Conservation (phyloP, 2,797 vertebrate genomes). For the Bradypus variegatus region DNA sequence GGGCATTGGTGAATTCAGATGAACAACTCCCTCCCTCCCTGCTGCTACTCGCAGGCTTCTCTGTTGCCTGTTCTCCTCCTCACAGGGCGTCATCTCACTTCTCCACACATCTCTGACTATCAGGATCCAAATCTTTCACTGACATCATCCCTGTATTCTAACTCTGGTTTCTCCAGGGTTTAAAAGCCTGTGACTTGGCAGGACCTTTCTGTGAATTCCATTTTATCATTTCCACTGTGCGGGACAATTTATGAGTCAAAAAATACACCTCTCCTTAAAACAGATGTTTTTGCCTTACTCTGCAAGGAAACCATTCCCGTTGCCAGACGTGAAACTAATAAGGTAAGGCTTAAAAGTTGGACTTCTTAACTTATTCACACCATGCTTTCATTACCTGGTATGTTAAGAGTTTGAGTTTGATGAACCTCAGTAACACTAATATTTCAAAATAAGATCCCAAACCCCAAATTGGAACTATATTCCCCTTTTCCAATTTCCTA, state of each 20-base stretch:
- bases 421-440: background rate
- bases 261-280: conserved; percentile 25
- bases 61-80: background rate
- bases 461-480: background rate
- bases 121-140: background rate
- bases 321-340: background rate
- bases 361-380: background rate
- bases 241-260: background rate
- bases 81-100: background rate
- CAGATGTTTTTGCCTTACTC: conserved; percentile 25
- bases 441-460: conserved; percentile 11
- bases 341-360: background rate
- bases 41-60: background rate
- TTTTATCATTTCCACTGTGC: background rate
- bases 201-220: conserved; percentile 19
- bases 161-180: background rate
- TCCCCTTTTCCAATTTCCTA: background rate
- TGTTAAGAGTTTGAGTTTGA: background rate
- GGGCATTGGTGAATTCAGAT: background rate
- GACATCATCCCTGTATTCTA: background rate
- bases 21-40: background rate
- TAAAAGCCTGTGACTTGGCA: background rate
- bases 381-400: background rate
- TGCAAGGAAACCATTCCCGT: background rate
- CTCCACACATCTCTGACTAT: background rate